Percentiles rank a stretch among this genome's conserved stretches.
These are phyloP conservation scores for Malurus melanocephalus DNA, from an alignment of 2,113 vertebrate genomes.

Conservation along the genomic window DNA sequence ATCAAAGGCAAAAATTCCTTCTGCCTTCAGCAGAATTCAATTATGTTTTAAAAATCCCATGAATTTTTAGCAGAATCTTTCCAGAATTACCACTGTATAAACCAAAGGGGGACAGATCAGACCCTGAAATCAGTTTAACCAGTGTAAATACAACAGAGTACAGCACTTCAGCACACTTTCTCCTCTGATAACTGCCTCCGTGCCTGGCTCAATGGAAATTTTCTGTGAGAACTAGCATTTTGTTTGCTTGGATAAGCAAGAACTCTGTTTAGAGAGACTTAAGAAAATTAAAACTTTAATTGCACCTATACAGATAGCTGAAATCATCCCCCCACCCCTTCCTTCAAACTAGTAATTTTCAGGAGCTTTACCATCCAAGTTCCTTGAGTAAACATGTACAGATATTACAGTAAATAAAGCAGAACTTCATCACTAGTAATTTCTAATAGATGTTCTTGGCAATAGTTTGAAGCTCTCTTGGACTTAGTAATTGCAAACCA, in stretches of 20 bases:
- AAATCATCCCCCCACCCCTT: not conserved
- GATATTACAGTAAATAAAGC: not conserved
- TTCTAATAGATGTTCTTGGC: constrained; percentile 31
- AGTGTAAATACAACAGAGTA: not conserved
- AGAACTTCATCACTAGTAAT: not conserved
- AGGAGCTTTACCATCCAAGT: not conserved
- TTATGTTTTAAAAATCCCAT: not conserved
- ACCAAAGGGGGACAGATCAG: not conserved
- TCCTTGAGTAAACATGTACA: not conserved
- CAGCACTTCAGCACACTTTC: not conserved
- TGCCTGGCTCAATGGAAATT: not conserved
- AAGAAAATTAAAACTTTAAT: not conserved
- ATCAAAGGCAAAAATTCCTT: not conserved
- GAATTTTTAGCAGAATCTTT: not conserved
- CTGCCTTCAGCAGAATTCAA: not conserved
- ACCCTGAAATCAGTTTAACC: not conserved
- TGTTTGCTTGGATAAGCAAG: not conserved
- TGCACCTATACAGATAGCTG: not conserved
- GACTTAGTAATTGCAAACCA: constrained; percentile 38
- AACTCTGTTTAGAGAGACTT: not conserved
- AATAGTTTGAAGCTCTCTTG: not conserved
- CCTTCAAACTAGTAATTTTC: not conserved
- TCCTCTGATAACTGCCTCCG: not conserved
- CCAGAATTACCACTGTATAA: not conserved
- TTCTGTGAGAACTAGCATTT: not conserved